Conservation (phyloP, 2,113 vertebrate species). For the Alethe diademata region DNA sequence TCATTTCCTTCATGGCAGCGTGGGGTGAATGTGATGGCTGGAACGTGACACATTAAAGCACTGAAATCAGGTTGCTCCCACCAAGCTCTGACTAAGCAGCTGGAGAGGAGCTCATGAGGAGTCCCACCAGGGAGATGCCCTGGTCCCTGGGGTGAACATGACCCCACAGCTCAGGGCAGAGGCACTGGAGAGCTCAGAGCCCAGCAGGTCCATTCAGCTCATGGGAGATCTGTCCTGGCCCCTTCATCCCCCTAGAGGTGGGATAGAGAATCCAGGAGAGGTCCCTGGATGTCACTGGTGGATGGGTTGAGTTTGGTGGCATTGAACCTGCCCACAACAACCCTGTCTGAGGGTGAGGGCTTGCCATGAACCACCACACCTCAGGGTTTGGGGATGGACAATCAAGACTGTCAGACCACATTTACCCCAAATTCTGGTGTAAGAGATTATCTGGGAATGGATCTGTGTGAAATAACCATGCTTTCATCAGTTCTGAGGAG, state of each 20-base stretch:
- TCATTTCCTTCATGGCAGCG: constrained; percentile 7
- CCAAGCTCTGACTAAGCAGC: constrained; percentile 53
- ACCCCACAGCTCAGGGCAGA: accelerated
- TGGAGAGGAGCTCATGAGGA: not conserved
- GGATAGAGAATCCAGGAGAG: not conserved
- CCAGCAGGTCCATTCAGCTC: not conserved
- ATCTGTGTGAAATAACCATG: accelerated
- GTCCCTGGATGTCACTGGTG: accelerated
- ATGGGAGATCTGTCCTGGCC: accelerated
- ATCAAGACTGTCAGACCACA: accelerated
- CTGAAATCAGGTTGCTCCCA: constrained; percentile 53
- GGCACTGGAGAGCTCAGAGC: not conserved
- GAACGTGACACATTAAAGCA: constrained; percentile 42
- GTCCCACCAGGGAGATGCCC: not conserved
- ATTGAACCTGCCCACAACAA: accelerated
- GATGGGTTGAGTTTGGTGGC: not conserved
- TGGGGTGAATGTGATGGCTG: not conserved
- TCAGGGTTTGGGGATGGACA: not conserved
- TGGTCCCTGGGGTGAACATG: not conserved
- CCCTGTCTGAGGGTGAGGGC: not conserved
- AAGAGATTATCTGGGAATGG: not conserved
- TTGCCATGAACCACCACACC: not conserved
- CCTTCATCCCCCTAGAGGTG: not conserved
- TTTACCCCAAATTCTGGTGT: not conserved
- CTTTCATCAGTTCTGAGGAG: not conserved